Percentiles rank a stretch among this genome's conserved stretches.
Conservation (phyloP, 1,140 invertebrate species). For the Globodera rostochiensis region DNA sequence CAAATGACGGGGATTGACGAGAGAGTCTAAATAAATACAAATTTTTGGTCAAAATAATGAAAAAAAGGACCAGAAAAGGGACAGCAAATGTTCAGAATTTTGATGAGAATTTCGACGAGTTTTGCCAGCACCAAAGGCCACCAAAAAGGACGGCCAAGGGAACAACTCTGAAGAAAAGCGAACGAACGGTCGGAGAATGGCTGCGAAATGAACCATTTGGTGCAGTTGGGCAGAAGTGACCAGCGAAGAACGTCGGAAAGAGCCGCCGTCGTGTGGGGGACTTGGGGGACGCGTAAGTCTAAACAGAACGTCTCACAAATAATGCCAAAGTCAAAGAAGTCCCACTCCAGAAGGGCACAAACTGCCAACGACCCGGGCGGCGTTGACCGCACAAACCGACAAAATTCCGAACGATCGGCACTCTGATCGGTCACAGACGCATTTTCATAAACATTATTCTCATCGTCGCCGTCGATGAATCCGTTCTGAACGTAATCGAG, state of each 20-base stretch:
- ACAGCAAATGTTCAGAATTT: constrained; percentile 37
- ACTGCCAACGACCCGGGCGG: constrained; percentile 8
- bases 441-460: neutral
- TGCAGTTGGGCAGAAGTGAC: neutral
- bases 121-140: constrained; percentile 46
- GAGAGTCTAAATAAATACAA: constrained; percentile 39
- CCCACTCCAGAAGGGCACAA: constrained; percentile 7
- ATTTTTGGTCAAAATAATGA: constrained; percentile 8
- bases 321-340: neutral
- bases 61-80: neutral
- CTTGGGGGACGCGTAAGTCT: neutral
- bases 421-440: neutral
- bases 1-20: neutral
- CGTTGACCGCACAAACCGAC: neutral
- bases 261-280: neutral
- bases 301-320: neutral
- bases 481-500: neutral
- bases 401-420: neutral
- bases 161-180: neutral
- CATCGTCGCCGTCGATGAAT: neutral
- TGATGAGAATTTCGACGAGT: constrained; percentile 30
- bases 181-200: neutral
- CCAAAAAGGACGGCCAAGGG: neutral
- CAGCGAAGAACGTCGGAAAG: neutral
- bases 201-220: neutral